Percentiles rank a stretch among this genome's conserved stretches.
phyloP scores from a whole-genome alignment of 2,888 invertebrate species.

The Phengaris alcon region DNA sequence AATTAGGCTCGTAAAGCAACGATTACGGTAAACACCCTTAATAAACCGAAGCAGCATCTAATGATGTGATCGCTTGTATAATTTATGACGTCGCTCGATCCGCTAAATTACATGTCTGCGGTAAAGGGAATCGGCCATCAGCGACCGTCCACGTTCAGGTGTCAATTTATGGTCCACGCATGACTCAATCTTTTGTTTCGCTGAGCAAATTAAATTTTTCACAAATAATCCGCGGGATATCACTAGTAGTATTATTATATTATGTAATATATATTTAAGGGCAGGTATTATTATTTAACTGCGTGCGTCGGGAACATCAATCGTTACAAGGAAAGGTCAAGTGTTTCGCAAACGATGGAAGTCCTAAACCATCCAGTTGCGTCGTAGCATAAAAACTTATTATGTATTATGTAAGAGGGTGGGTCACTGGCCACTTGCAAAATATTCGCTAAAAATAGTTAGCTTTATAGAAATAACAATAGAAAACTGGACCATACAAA shows the following conservation, averaged over 20 bases:
- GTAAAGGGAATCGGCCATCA: conserved; percentile 22
- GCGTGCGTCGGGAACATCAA: conserved; percentile 1
- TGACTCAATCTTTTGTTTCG: conserved; percentile 15
- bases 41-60: conserved; percentile 39
- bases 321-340: neutral
- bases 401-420: too few relatives aligned
- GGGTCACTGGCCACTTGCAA: neutral
- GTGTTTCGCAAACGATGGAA: neutral
- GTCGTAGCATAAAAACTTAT: neutral
- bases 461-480: neutral
- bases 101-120: conserved; percentile 27
- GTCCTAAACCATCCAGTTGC: neutral
- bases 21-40: conserved; percentile 41
- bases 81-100: conserved; percentile 30
- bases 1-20: conserved; percentile 39
- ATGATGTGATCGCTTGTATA: conserved; percentile 37
- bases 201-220: conserved; percentile 9
- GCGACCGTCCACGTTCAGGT: conserved; percentile 36
- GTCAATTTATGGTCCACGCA: conserved; percentile 41
- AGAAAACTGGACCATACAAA: neutral
- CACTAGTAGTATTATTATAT: neutral
- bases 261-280: too few relatives aligned
- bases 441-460: neutral
- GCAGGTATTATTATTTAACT: neutral
- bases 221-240: neutral